Conservation (phyloP, 1,140 invertebrate genomes). For the Notospermus geniculatus region DNA sequence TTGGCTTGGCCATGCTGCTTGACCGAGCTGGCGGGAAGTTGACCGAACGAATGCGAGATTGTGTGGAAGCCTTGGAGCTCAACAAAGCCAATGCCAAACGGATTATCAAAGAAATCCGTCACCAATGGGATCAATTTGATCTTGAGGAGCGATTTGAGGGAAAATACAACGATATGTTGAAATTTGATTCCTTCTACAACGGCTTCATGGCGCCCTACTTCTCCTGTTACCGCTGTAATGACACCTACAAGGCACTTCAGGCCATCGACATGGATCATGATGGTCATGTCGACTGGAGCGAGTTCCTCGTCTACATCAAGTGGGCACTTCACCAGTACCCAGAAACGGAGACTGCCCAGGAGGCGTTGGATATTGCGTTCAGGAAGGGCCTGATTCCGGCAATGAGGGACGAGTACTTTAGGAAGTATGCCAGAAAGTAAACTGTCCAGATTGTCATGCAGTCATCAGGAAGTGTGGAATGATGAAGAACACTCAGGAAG, state of each 20-base stretch:
- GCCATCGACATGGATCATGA: background rate
- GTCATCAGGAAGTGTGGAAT: too few relatives aligned
- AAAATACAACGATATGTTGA: background rate
- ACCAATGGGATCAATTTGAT: background rate
- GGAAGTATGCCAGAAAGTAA: too few relatives aligned
- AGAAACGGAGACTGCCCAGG: background rate
- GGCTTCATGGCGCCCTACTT: slow-evolving; percentile 4
- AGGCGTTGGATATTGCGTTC: background rate
- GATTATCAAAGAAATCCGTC: background rate
- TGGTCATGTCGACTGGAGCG: background rate
- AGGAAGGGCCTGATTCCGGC: slow-evolving; percentile 4
- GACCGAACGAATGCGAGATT: background rate
- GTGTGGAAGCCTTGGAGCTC: background rate
- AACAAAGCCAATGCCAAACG: background rate
- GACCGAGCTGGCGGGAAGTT: slow-evolving; percentile 1
- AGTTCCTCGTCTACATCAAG: too few relatives aligned
- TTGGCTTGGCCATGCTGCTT: background rate
- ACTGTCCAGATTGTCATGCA: too few relatives aligned
- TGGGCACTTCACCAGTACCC: background rate
- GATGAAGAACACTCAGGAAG: too few relatives aligned
- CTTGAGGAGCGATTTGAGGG: background rate
- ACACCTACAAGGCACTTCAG: too few relatives aligned
- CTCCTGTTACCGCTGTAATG: too few relatives aligned
- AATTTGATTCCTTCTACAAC: slow-evolving; percentile 10
- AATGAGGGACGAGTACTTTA: slow-evolving; percentile 9